Conservation (phyloP, 2,888 invertebrate genomes). For the Calliopum simillimum region DNA sequence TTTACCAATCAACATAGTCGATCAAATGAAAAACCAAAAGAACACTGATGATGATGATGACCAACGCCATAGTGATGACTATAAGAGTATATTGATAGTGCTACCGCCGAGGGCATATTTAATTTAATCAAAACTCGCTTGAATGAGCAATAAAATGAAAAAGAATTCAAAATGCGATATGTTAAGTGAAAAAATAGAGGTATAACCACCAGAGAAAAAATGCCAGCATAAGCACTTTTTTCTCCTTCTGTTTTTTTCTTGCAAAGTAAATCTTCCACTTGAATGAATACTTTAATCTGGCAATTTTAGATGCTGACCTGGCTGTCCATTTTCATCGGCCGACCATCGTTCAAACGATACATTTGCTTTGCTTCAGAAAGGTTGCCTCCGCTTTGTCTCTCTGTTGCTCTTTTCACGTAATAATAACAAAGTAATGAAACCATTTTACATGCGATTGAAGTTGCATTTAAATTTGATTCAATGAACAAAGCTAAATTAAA, state of each 20-base stretch:
- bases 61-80: not conserved
- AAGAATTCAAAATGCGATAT: slow-evolving; percentile 2
- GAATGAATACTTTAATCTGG: slow-evolving; percentile 7
- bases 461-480: slow-evolving; percentile 61
- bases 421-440: slow-evolving; percentile 40
- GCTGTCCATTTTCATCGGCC: slow-evolving; percentile 32
- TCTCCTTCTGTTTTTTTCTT: not conserved
- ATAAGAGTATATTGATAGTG: not conserved
- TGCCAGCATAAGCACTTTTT: not conserved
- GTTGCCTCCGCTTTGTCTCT: no score
- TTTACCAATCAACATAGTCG: not conserved
- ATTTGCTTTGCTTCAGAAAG: no score
- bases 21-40: not conserved
- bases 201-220: not conserved
- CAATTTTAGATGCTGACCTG: slow-evolving; percentile 36
- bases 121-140: slow-evolving; percentile 11
- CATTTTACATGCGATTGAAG: slow-evolving; percentile 58
- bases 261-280: slow-evolving; percentile 20
- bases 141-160: slow-evolving; percentile 2
- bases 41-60: not conserved
- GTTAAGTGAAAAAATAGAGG: not conserved
- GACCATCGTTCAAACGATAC: slow-evolving; percentile 19
- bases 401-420: no score
- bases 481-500: slow-evolving; percentile 56
- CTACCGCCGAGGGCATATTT: slow-evolving; percentile 13